These are phyloP conservation scores for Mus minutoides DNA, from an alignment of 2,797 vertebrate species.

Conservation along the genomic window DNA sequence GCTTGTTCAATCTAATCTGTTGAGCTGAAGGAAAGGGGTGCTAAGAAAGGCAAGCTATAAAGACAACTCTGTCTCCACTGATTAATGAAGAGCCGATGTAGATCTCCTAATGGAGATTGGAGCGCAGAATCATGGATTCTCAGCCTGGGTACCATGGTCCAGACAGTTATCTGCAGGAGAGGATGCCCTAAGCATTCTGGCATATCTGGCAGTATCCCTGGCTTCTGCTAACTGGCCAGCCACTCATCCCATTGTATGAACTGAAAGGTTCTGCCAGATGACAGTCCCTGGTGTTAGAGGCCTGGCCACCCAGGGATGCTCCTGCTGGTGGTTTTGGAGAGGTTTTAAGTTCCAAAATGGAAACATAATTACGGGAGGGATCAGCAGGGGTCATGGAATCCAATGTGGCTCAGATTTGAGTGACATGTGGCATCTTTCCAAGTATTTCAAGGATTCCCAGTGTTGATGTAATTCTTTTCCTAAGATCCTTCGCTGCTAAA, in stretches of 20 bases:
- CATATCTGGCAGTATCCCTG: background rate
- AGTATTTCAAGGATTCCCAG: background rate
- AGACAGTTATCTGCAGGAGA: background rate
- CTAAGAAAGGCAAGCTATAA: background rate
- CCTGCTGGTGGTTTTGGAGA: background rate
- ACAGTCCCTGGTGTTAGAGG: background rate
- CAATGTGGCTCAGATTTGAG: background rate
- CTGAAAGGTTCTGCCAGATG: background rate
- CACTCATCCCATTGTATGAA: background rate
- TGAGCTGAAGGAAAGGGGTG: background rate
- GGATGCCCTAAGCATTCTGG: background rate
- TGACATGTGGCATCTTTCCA: background rate
- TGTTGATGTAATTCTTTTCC: background rate
- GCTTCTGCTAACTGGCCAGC: background rate
- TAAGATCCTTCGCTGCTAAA: background rate
- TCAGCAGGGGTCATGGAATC: background rate
- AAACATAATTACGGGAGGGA: background rate
- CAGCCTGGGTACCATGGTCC: background rate
- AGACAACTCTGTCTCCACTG: background rate
- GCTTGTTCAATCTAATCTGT: background rate
- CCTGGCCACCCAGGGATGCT: background rate
- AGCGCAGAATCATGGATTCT: background rate
- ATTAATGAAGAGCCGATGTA: background rate
- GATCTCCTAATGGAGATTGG: background rate
- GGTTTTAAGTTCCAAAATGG: background rate